Evolutionary conservation across 2,888 invertebrate genomes (phyloP), one percentile per base, ranked within the genome.

Genomic region (Argyresthia goedartella): DNA sequence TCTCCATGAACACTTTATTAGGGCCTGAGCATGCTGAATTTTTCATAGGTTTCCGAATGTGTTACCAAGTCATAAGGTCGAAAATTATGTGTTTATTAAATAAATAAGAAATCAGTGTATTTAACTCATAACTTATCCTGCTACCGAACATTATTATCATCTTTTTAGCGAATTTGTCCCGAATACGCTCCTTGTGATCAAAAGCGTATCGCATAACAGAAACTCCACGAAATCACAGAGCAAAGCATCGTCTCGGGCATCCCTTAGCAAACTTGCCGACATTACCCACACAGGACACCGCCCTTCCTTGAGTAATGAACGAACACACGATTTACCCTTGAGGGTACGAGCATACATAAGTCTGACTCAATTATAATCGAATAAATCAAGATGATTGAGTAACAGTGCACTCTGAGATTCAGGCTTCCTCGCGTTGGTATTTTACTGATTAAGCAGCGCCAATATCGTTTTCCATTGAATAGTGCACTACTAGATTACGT

Each of bases 341-440:
- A 68, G 64, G 69, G 72, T 71, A 69, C 67, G 42, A 16, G 42
- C 15, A 25, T 25, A 25, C 25, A 14, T 25, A 67, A 69, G 72
- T 77, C 73, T 61, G 60, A 71, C 71, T 76, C 73, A 80, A 79
- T 81, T 81, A 78, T 71, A 77, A 56, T 56, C 52, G 71, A 73
- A 80, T 80, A 74, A 73, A 76, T 80, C 77, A 78, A 72, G 67
- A 71, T 51, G 50, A 50, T 43, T 44, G 41, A 52, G 41, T 52
- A 42, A 36, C 33, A 47, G 45, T 49, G 45, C 41, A 50, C 52
- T 51, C 39, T 50, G 33, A 49, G 25, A 25, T 25, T 25, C 25
- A 25, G 25, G 25, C 25, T 25, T 25, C 25, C 25, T 25, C 25
- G 25, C 25, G 25, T 25, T 25, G 25, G 25, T 25, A 25, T 25